Evolutionary conservation across 2,113 vertebrate genomes (phyloP), one percentile per base, ranked within the genome.

Genomic region (Lasiurus borealis): DNA sequence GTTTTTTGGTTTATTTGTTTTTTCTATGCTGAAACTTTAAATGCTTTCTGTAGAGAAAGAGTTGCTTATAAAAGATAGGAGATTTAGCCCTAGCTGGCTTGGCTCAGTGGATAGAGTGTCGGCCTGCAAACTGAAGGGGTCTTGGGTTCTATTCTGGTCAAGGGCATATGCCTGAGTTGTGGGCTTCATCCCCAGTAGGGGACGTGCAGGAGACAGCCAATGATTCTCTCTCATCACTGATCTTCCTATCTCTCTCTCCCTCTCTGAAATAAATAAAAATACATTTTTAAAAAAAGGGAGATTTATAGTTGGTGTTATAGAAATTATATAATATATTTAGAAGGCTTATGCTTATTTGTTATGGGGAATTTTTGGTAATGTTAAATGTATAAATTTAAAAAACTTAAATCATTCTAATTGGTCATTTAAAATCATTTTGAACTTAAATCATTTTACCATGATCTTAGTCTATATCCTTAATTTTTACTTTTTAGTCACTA

Each of bases 291-390:
- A 54, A 54, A 54, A 19, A 54, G 48, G 10, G 48, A 86, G 27
- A 88, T 50, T 71, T 69, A 8, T 77, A 36, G 19, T 83, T 27
- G 64, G 27, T 84, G 59, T 46, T 88, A 66, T 6, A 52, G 31
- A 90, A 78, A 71, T 93, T 87, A 91, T 86, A 34, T 87, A 36
- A 66, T 92, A 40, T 52, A 27, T 80, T 95, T 27, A 64, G 80
- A 83, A 85, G 7, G 94, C 54, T 69, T 46, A 40, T 84, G 31
- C 34, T 78, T 83, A 48, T 21, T 50, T 72, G 50, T 83, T 71
- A 8, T 68, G 68, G 34, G 18, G 6, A 15, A 52, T 68, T 80
- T 87, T 88, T 16, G 15, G 14, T 89, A 78, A 88, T 90, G 80
- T 69, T 75, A 88, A 84, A 76, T 81, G 2, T 25, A 15, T 78